These are phyloP conservation scores for Drosophila diplacantha DNA, from an alignment of 2,888 invertebrate species.

Conservation along the genomic window DNA sequence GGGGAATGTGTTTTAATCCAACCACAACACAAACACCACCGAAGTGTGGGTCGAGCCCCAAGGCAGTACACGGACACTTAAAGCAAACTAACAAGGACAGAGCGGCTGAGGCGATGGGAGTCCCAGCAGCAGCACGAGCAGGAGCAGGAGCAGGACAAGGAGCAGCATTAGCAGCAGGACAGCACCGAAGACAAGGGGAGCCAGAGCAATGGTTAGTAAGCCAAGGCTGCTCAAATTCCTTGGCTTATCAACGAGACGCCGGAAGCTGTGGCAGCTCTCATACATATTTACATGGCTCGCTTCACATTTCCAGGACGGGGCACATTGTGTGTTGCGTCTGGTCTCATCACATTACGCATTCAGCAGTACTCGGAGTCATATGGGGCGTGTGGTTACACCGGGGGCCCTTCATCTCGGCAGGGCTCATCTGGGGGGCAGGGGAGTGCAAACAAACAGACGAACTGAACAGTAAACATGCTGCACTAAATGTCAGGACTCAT, in stretches of 20 bases:
- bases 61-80: conserved; percentile 59
- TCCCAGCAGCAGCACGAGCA: conserved; percentile 6
- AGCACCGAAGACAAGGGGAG: conserved; percentile 1
- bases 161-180: conserved; percentile 3
- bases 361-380: conserved; percentile 44
- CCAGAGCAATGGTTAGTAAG: conserved; percentile 35
- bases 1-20: conserved; percentile 38
- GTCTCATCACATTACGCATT: conserved; percentile 69
- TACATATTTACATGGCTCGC: conserved; percentile 66
- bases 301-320: conserved; percentile 29
- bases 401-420: not conserved
- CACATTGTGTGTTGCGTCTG: conserved; percentile 34
- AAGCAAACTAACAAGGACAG: conserved; percentile 61
- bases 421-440: not conserved
- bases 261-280: conserved; percentile 68
- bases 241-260: conserved; percentile 67
- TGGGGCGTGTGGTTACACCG: conserved; percentile 13
- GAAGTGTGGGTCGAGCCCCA: conserved; percentile 38
- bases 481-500: conserved; percentile 7
- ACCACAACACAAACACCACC: conserved; percentile 41
- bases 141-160: conserved; percentile 6
- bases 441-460: conserved; percentile 27
- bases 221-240: conserved; percentile 65
- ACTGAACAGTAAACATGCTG: conserved; percentile 13
- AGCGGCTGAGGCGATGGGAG: conserved; percentile 7